phyloP scores from a whole-genome alignment of 2,113 vertebrate genomes.

The Sorex araneus region DNA sequence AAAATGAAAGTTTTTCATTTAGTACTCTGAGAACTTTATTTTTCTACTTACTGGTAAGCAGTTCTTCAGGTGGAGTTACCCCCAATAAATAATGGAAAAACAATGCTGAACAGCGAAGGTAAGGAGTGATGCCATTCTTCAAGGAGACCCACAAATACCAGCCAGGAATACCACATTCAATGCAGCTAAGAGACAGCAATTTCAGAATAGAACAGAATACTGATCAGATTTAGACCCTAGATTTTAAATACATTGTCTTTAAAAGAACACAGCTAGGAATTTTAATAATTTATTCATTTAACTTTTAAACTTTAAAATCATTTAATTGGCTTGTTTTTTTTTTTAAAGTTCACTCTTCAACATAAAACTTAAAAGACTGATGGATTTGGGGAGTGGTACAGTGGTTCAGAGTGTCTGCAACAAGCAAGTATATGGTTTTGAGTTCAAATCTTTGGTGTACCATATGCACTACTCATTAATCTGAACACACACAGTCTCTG shows the following conservation, averaged over 20 bases:
- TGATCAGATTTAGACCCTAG: conserved; percentile 34
- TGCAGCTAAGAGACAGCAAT: conserved; percentile 87
- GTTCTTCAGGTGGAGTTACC: conserved; percentile 95
- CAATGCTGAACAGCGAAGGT: conserved; percentile 95
- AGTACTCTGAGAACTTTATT: conserved; percentile 40
- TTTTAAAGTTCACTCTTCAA: not conserved
- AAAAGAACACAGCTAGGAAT: conserved; percentile 38
- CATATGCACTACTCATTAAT: no score
- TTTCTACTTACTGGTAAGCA: conserved; percentile 88
- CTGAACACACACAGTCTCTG: no score
- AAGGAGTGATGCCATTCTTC: conserved; percentile 94
- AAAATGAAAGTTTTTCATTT: conserved; percentile 43
- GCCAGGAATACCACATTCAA: conserved; percentile 89
- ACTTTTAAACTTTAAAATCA: conserved; percentile 61
- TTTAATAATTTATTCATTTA: conserved; percentile 44
- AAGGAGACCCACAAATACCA: conserved; percentile 92
- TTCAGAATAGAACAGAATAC: conserved; percentile 39
- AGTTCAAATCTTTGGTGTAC: not conserved
- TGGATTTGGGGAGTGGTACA: no score
- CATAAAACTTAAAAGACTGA: not conserved
- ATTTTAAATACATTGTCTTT: conserved; percentile 42
- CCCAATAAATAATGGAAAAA: conserved; percentile 97
- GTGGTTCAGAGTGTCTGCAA: no score
- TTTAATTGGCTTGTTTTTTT: not conserved
- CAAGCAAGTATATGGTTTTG: no score